Percentiles rank a stretch among this genome's conserved stretches.
phyloP scores from a whole-genome alignment of 2,797 vertebrate genomes.

The Champsocephalus esox region DNA sequence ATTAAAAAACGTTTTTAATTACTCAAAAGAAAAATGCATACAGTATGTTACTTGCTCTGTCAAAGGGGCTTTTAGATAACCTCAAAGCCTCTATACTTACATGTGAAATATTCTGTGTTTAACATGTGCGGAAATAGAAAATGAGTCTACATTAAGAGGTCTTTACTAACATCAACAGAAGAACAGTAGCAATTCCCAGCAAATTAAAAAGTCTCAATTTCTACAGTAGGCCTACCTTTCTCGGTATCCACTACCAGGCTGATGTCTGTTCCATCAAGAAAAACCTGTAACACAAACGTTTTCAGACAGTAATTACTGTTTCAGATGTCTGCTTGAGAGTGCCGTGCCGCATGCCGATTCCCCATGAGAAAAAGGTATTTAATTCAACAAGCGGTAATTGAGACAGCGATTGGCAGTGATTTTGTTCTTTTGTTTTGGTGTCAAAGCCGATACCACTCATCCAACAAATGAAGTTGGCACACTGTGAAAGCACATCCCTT shows the following conservation, averaged over 20 bases:
- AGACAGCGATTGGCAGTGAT: conserved; percentile 22
- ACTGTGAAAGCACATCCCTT: conserved; percentile 25
- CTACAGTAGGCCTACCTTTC: not conserved
- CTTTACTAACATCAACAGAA: not conserved
- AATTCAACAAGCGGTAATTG: conserved; percentile 24
- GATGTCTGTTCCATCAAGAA: not conserved
- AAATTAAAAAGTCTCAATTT: not conserved
- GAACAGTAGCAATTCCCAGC: not conserved
- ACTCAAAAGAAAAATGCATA: not conserved
- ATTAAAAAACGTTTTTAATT: not conserved
- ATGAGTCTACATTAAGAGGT: not conserved
- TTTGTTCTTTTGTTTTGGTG: conserved; percentile 13
- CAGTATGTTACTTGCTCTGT: not conserved
- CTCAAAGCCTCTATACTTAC: not conserved
- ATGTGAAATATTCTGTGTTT: not conserved
- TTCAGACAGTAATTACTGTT: conserved; percentile 22
- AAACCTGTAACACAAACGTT: not conserved
- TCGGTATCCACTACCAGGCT: not conserved
- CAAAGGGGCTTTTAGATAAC: not conserved
- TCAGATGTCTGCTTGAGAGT: not conserved
- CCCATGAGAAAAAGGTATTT: not conserved
- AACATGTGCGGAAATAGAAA: not conserved
- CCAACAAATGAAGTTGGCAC: conserved; percentile 44
- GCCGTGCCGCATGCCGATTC: not conserved
- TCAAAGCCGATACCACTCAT: conserved; percentile 19